Evolutionary conservation across 2,113 vertebrate genomes (phyloP), one percentile per base, ranked within the genome.

Genomic region (Sylvia atricapilla): DNA sequence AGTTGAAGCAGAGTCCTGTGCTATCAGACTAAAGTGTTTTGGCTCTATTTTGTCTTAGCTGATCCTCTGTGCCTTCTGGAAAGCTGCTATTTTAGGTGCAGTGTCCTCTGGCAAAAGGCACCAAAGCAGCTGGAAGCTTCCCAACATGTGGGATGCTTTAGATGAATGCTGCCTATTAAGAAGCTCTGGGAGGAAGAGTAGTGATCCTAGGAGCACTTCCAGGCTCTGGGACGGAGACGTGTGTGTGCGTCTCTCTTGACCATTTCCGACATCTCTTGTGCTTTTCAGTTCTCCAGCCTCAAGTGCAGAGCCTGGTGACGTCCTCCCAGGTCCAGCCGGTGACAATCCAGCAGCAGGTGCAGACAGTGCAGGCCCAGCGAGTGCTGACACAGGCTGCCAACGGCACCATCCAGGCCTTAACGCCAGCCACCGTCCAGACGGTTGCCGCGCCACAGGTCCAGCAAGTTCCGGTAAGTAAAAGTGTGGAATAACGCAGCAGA

Each of bases 281-380:
- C 66, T 87, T 95, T 90, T 37, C 96, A 99, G 99, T 99, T 74
- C 98, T 99, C 44, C 99, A 99, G 90, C 99, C 99, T 60, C 99
- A 99, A 95, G 92, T 99, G 76, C 99, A 99, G 96, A 99, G 99
- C 98, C 98, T 99, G 60, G 97, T 99, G 98, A 99, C 99, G 0
- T 99, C 99, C 58, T 98, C 98, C 3, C 99, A 99, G 95, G 98
- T 99, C 9, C 99, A 99, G 89, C 99, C 99, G 0, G 97, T 99
- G 59, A 94, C 99, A 46, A 99, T 99, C 96, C 99, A 99, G 97
- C 99, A 99, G 97, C 99, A 99, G 90, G 97, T 98, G 60, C 98
- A 98, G 96, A 98, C 98, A 0, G 97, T 98, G 72, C 98, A 98
- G 87, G 97, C 98, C 37, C 98, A 98, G 97, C 98, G 99, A 13